These are phyloP conservation scores for Aldabrachelys gigantea DNA, from an alignment of 2,113 vertebrate species.

Conservation along the genomic window DNA sequence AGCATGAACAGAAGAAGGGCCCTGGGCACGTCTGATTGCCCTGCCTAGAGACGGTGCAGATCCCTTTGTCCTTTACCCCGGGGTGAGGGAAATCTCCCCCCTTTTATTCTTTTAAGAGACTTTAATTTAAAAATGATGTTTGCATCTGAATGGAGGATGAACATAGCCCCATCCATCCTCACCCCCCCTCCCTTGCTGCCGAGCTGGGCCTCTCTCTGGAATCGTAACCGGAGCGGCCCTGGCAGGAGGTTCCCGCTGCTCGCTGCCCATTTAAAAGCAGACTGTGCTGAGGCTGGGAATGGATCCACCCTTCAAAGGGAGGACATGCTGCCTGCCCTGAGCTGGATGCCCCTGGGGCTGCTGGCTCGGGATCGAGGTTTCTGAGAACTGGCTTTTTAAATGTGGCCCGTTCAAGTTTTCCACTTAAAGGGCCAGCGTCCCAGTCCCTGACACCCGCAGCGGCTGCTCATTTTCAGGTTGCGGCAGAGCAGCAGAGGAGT, in stretches of 20 bases:
- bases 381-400: background rate
- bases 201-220: no score
- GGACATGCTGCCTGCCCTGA: background rate
- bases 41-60: background rate
- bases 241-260: background rate
- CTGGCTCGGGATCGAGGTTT: background rate
- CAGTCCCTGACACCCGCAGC: rapidly evolving
- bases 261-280: background rate
- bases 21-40: background rate
- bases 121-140: background rate
- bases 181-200: background rate
- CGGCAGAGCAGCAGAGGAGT: constrained; percentile 80
- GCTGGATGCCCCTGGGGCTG: background rate
- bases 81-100: rapidly evolving
- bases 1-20: background rate
- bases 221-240: background rate
- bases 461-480: constrained; percentile 69
- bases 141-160: background rate
- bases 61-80: background rate
- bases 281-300: background rate
- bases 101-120: background rate
- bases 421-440: rapidly evolving
- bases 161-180: background rate
- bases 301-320: background rate
- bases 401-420: background rate